A percentile compares a stretch with the other conserved stretches of the same genome.
These are phyloP conservation scores for Acropternis orthonyx DNA, from an alignment of 2,797 vertebrate genomes.

Conservation along the genomic window DNA sequence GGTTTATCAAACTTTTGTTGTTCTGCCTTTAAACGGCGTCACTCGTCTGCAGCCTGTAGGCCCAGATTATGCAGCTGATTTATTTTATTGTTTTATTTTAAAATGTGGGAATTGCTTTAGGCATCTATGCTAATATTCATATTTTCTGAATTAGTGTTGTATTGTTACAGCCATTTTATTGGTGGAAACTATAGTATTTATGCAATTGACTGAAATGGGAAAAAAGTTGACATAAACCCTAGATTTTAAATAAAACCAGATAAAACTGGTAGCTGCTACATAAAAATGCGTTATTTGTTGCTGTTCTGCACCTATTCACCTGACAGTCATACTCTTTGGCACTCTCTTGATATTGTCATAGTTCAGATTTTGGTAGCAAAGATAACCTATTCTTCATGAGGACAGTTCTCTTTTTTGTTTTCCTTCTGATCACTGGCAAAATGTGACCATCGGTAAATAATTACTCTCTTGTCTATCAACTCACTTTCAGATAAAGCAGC, in stretches of 20 bases:
- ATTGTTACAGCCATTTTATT: slow-evolving; percentile 42
- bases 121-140: slow-evolving; percentile 44
- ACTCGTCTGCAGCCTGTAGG: slow-evolving; percentile 48
- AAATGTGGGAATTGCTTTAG: slow-evolving; percentile 45
- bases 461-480: not conserved
- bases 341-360: not conserved
- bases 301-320: not conserved
- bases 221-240: not conserved
- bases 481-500: not conserved
- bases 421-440: not conserved
- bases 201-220: not conserved
- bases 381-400: not conserved
- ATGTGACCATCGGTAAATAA: not conserved
- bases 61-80: slow-evolving; percentile 28
- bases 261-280: not conserved
- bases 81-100: slow-evolving; percentile 62
- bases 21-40: slow-evolving; percentile 56
- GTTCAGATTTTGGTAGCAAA: not conserved
- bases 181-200: slow-evolving; percentile 26
- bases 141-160: slow-evolving; percentile 53
- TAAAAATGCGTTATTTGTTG: not conserved
- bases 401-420: not conserved
- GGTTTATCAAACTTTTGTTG: slow-evolving; percentile 50
- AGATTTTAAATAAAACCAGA: not conserved
- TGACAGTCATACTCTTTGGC: not conserved